Evolutionary conservation across 1,140 invertebrate species (phyloP), one percentile per base, ranked within the genome.

Genomic region (Zaprionus ghesquierei): DNA sequence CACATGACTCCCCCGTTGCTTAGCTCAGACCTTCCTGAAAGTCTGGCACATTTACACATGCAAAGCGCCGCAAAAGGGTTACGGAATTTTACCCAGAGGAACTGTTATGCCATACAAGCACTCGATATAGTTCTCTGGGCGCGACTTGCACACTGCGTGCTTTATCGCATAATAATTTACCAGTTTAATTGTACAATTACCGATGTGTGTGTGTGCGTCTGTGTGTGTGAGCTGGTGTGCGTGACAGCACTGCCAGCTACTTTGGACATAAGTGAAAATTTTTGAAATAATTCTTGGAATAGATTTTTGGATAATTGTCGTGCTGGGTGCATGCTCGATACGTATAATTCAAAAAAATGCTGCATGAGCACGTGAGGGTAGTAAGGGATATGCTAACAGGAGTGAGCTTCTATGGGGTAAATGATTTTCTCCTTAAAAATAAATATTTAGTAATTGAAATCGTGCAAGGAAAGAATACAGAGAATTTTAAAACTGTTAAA

Each of bases 151-250:
- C 66, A 77, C 76, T 89, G 84, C 84, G 76, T 89, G 84, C 73
- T 77, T 77, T 89, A 87, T 87, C 84, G 84, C 79, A 89, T 89
- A 89, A 87, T 84, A 87, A 87, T 80, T 87, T 87, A 76, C 61
- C 77, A 13, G 62, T 69, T 76, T 87, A 87, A 87, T 87, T 87
- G 84, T 87, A 89, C 82, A 87, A 87, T 87, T 89, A 89, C 69
- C 5, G 29, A 15, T 41, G 41, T 41, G 51, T 69, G 33, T 70
- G 60, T 56, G 59, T 50, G 66, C n/a, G n/a, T n/a, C n/a, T 49
- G 13, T 51, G 27, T 62, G 18, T 38, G 15, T n/a, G 22, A 3
- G 23, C 33, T 9, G 35, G 23, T 73, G 51, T 69, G 44, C 71
- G 66, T 74, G 71, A 56, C 58, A 33, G 49, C 46, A 12, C 53